Conservation (phyloP, 2,113 vertebrate genomes). For the Arenaria interpres region DNA sequence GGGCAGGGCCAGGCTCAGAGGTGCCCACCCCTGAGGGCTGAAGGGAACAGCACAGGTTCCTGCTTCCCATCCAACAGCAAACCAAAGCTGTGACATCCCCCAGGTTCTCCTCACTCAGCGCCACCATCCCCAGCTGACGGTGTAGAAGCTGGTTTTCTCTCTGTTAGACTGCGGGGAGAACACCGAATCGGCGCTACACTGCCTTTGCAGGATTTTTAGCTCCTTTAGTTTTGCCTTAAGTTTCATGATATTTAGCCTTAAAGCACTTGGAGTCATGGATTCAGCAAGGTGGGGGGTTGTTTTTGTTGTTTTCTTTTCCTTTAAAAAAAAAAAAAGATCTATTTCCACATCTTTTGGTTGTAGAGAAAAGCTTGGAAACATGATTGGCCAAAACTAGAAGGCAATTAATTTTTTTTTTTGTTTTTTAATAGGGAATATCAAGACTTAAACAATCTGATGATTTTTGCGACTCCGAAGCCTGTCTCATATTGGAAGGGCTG, state of each 20-base stretch:
- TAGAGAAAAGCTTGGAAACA: neutral
- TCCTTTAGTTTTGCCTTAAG: neutral
- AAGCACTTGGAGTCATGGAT: neutral
- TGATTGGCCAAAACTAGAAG: neutral
- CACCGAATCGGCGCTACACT: fast-evolving
- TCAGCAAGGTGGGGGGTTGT: neutral
- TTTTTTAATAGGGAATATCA: neutral
- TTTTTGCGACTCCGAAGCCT: neutral
- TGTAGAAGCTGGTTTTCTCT: neutral
- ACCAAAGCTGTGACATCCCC: neutral
- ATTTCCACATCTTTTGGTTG: neutral
- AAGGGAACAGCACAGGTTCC: neutral
- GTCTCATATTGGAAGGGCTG: neutral
- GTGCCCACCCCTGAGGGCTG: neutral
- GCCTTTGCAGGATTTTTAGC: neutral
- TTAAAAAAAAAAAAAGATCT: neutral
- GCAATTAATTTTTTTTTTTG: neutral
- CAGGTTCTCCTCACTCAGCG: neutral
- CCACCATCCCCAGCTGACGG: fast-evolving
- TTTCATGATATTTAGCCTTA: neutral
- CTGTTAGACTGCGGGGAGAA: neutral
- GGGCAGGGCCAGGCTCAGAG: neutral
- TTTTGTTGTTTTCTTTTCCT: neutral
- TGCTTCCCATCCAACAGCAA: neutral
- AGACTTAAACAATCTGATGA: neutral